These are phyloP conservation scores for Pagrus major DNA, from an alignment of 2,113 vertebrate species.

Conservation along the genomic window DNA sequence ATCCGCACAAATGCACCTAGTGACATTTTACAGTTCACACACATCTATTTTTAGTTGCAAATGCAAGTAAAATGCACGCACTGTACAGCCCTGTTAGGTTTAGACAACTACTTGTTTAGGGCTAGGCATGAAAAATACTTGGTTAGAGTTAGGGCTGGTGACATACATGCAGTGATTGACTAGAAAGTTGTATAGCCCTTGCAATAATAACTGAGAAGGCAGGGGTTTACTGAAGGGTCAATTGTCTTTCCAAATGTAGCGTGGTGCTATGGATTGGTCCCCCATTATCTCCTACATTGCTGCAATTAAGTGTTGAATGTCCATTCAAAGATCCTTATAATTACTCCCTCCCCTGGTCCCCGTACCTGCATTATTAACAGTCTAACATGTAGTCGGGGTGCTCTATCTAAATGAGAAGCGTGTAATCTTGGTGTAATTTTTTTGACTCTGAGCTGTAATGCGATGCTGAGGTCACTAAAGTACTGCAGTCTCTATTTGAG, in stretches of 20 bases:
- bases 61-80: too few relatives aligned
- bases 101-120: too few relatives aligned
- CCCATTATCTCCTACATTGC: neutral
- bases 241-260: neutral
- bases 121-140: too few relatives aligned
- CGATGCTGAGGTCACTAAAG: neutral
- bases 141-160: too few relatives aligned
- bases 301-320: neutral
- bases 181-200: too few relatives aligned
- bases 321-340: too few relatives aligned
- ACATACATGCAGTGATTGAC: neutral
- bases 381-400: neutral
- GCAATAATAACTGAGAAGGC: neutral
- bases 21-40: too few relatives aligned
- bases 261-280: neutral
- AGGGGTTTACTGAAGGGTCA: neutral
- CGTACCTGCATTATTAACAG: conserved; percentile 3
- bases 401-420: neutral
- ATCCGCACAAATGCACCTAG: too few relatives aligned
- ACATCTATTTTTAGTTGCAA: too few relatives aligned
- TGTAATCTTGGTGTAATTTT: neutral
- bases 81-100: too few relatives aligned
- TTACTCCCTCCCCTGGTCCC: too few relatives aligned
- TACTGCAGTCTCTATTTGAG: neutral
- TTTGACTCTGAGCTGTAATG: neutral